Evolutionary conservation across 1,140 invertebrate species (phyloP), one percentile per base, ranked within the genome.

Genomic region (Drosophila equinoxialis): DNA sequence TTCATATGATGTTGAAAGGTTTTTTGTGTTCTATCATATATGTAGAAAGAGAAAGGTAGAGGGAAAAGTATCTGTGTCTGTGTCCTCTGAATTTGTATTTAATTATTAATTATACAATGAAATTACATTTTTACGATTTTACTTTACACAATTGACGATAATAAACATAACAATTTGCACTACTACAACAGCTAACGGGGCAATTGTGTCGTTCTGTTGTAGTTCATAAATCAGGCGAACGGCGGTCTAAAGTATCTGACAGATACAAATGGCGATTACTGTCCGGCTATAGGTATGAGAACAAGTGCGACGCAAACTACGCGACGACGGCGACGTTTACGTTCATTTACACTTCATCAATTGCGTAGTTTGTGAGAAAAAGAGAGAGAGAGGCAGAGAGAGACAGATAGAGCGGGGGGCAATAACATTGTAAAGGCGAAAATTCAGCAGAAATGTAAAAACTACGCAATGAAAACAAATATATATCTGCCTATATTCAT

Each of bases 261-360:
- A 65, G 51, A 65, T 65, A 65, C 51, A 65, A 65, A 65, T 65
- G 33, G 64, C 64, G 23, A 55, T 10, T 39, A 8, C 37, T 11
- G 11, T 39, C 3, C 10, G 10, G 11, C 37, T 4, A 39, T 30
- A 30, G 37, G 37, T 39, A 39, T 13, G 37, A 39, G 37, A 13
- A 39, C 37, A 11, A 37, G 37, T 39, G 11, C 37, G 37, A 39
- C 37, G 37, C 10, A 37, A 37, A 37, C 30, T 30, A 30, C 6
- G 30, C 61, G n/a, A 7, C 35, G 41, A 63, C 39, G 17, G 20
- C 61, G 39, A 63, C 61, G 61, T 65, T 65, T 65, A 57, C 51
- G 64, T 55, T 65, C 64, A 65, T 65, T 65, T 65, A 65, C 64
- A 65, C 64, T 65, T 65, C 51, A 65, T 65, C 64, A 65, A 65